phyloP scores from a whole-genome alignment of 1,140 invertebrate genomes.

The Batillaria attramentaria region DNA sequence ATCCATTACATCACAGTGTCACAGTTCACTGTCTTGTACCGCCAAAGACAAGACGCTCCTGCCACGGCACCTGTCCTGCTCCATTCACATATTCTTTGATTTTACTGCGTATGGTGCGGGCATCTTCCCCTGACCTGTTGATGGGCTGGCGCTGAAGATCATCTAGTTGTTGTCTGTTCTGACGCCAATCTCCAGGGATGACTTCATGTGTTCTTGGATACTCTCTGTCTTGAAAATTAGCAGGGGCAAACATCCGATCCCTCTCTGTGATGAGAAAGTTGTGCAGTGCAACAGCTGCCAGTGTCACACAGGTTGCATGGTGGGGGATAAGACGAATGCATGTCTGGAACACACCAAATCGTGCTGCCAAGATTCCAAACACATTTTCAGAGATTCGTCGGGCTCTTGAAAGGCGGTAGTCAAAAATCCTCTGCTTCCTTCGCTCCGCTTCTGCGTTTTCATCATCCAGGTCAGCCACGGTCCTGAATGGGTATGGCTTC shows the following conservation, averaged over 20 bases:
- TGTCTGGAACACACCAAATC: background rate
- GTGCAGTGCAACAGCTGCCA: constrained; percentile 21
- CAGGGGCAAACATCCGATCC: background rate
- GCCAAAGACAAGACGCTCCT: background rate
- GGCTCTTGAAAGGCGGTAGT: background rate
- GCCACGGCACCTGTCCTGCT: background rate
- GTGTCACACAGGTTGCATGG: constrained; percentile 20
- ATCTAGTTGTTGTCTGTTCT: background rate
- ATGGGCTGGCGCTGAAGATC: background rate
- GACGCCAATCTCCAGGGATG: background rate
- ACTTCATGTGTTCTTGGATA: background rate
- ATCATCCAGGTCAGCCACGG: background rate
- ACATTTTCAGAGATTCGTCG: constrained; percentile 14
- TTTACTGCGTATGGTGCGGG: background rate
- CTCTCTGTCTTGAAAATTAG: constrained; percentile 7
- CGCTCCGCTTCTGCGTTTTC: constrained; percentile 46
- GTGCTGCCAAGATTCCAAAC: background rate
- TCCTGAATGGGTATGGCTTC: constrained; percentile 67
- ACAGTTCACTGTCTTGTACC: background rate
- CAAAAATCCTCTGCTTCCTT: constrained; percentile 32
- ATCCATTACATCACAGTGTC: no score
- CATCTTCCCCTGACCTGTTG: constrained; percentile 8
- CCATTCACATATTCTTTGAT: background rate
- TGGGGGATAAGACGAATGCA: background rate
- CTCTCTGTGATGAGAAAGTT: constrained; percentile 6